Evolutionary conservation across 2,113 vertebrate species (phyloP), one percentile per base, ranked within the genome.

Genomic region (Polypterus bichir): DNA sequence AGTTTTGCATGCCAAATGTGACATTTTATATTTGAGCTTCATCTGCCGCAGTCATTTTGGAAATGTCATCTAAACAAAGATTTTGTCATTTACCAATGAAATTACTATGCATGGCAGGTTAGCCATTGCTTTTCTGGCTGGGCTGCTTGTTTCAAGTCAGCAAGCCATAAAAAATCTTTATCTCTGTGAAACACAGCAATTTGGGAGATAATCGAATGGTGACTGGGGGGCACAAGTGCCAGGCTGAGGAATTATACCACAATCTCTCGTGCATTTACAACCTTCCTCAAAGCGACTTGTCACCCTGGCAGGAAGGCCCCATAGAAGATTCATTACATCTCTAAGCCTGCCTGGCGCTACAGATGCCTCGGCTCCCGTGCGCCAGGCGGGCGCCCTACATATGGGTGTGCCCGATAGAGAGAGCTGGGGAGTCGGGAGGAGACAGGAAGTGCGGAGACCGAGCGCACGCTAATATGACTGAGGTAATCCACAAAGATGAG

Each of bases 131-230:
- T 86, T 77, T 73, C 88, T 81, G 85, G 88, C 87, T 94, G 85
- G 82, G 83, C 86, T 86, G 86, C 87, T 91, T 94, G 94, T 91
- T 97, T 97, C 91, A 94, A 97, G 92, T 94, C 93, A 94, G 93
- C 92, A 94, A 96, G 93, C 93, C 92, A 97, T 98, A 96, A 97
- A 97, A 97, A 94, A 93, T 97, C 92, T 98, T 98, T 97, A 96
- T 98, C 96, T 97, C 94, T 90, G 91, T 89, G 92, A 97, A 98
- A 98, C 96, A 97, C 96, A 96, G 94, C 94, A 97, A 97, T 97
- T 98, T 95, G 92, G 92, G 92, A 97, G 94, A 97, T 96, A 97
- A 98, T 98, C 92, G 89, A 95, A 95, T 95, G 92, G 92, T 95
- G 92, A 97, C 94, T 95, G 87, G 92, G 93, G 93, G 94, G 94